phyloP scores from a whole-genome alignment of 2,888 invertebrate species.

The Lithodes maja region DNA sequence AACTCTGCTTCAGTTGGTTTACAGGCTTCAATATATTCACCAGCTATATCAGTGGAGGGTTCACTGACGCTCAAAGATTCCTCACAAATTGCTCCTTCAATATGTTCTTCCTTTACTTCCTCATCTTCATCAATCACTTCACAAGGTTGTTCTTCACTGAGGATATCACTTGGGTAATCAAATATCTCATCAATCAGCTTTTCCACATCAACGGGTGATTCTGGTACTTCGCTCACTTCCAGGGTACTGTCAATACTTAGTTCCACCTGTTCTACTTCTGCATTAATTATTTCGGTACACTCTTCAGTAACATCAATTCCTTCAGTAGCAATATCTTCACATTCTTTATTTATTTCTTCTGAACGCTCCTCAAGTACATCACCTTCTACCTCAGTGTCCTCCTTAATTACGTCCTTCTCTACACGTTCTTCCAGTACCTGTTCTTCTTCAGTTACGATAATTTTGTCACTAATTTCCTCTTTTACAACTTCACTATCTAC shows the following conservation, averaged over 20 bases:
- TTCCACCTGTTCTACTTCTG: neutral
- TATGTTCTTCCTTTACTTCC: neutral
- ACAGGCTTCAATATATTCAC: neutral
- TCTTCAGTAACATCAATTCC: neutral
- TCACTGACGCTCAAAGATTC: neutral
- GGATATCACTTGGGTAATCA: neutral
- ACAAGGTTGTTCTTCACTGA: neutral
- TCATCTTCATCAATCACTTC: neutral
- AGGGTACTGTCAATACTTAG: neutral
- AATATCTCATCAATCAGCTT: neutral
- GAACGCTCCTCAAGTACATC: too few species aligned
- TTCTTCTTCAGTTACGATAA: neutral
- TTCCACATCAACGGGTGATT: neutral
- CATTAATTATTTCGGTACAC: neutral
- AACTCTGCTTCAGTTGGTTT: too few species aligned
- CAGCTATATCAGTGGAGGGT: neutral
- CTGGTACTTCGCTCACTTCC: neutral
- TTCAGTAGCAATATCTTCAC: neutral
- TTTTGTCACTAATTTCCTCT: neutral
- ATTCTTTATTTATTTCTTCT: neutral
- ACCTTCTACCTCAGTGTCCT: neutral
- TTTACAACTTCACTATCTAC: neutral
- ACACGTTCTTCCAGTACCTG: neutral
- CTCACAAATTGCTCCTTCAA: neutral
- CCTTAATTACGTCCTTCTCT: slow-evolving; percentile 14